Conservation (phyloP, 2,888 invertebrate species). For the Flexamia atlantica region DNA sequence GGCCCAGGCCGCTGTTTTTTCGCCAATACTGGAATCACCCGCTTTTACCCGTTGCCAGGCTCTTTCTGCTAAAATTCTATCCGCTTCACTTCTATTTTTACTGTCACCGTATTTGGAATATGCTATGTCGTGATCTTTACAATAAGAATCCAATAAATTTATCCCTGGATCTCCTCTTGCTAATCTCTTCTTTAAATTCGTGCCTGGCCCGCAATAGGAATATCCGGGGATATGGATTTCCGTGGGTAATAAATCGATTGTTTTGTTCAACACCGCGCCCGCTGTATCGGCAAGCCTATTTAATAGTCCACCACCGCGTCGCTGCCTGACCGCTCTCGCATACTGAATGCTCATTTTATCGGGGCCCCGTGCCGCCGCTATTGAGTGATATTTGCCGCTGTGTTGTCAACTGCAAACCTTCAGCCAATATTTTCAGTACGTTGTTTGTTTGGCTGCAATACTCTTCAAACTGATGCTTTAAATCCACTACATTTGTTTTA, state of each 20-base stretch:
- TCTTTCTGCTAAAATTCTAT: neutral
- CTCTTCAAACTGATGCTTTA: too few relatives aligned
- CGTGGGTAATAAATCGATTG: neutral
- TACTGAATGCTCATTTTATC: too few relatives aligned
- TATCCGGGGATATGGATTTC: neutral
- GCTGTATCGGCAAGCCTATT: neutral
- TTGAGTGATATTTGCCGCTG: too few relatives aligned
- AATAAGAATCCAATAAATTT: neutral
- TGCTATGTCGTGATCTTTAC: constrained; percentile 14
- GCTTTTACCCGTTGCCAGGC: constrained; percentile 15
- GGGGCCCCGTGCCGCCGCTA: too few relatives aligned
- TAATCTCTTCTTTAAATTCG: constrained; percentile 17
- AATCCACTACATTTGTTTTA: too few relatives aligned
- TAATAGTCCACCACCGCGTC: too few relatives aligned
- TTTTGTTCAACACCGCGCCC: neutral
- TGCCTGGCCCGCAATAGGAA: neutral
- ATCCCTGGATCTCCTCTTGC: constrained; percentile 1
- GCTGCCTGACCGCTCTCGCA: too few relatives aligned
- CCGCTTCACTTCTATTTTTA: neutral
- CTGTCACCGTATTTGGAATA: constrained; percentile 2
- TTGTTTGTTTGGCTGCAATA: too few relatives aligned
- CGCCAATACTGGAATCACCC: neutral
- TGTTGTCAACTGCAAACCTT: too few relatives aligned
- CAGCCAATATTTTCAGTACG: too few relatives aligned
- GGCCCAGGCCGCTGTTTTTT: constrained; percentile 18